Evolutionary conservation across 2,797 vertebrate species (phyloP).

Genomic region (Potorous gilbertii): DNA sequence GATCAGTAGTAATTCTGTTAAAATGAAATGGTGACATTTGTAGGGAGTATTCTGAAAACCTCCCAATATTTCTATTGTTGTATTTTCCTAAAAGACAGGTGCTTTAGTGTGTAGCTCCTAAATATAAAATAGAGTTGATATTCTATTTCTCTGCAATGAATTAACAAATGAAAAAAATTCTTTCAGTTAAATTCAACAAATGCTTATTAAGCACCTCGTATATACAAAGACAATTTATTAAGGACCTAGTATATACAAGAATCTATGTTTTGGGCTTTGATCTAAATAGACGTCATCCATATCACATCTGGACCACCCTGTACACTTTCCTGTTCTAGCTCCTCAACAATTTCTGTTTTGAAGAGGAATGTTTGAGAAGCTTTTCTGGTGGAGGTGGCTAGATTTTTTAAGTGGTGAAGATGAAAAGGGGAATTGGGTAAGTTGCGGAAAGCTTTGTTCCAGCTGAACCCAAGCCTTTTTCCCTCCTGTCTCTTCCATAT

Average conservation of each 20-base stretch:
- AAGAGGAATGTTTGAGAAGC: conserved; percentile 17
- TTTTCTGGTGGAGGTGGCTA: conserved; percentile 14
- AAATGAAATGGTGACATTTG: too few species aligned
- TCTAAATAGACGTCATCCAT: not conserved
- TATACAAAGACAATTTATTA: too few species aligned
- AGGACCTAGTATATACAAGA: not conserved
- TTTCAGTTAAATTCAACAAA: conserved; percentile 13
- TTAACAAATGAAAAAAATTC: conserved; percentile 10
- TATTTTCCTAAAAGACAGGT: conserved; percentile 6
- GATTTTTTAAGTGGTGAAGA: conserved; percentile 17
- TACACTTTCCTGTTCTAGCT: conserved; percentile 4
- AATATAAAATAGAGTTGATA: conserved; percentile 15
- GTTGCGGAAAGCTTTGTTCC: not conserved
- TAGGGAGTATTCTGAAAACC: not conserved
- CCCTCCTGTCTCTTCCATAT: not conserved
- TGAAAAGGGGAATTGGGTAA: not conserved
- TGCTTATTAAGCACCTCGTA: too few species aligned
- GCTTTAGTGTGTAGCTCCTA: not conserved
- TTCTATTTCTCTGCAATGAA: not conserved
- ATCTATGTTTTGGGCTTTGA: not conserved
- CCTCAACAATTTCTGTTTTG: conserved; percentile 45
- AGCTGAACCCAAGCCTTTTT: not conserved
- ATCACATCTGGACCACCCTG: not conserved
- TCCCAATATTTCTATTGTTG: not conserved
- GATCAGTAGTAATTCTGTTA: too few species aligned